Conservation (phyloP, 2,888 invertebrate species). For the Aphidius colemani region DNA sequence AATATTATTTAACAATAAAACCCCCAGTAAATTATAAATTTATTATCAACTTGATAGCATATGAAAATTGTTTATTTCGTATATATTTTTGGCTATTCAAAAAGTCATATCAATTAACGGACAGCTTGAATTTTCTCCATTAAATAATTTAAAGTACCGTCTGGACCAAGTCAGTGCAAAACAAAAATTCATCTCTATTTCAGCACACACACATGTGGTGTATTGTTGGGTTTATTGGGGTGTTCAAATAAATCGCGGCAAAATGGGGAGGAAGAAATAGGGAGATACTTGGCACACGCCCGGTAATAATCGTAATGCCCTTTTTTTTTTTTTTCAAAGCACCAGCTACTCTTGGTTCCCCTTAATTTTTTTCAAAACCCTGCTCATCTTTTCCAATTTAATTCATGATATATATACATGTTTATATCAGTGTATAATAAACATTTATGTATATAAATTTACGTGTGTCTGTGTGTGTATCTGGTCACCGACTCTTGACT, state of each 20-base stretch:
- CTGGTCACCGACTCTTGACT: slow-evolving; percentile 29
- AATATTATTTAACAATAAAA: neutral
- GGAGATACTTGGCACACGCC: slow-evolving; percentile 33
- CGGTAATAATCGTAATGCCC: slow-evolving; percentile 60
- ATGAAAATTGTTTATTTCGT: neutral
- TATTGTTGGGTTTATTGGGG: neutral
- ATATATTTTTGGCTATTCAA: neutral
- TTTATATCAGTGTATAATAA: no score
- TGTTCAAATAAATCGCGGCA: neutral
- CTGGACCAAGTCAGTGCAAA: slow-evolving; percentile 52
- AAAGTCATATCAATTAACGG: slow-evolving; percentile 41
- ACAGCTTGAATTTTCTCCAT: slow-evolving; percentile 33
- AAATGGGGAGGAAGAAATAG: slow-evolving; percentile 16
- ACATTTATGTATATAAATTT: neutral
- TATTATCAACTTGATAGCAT: neutral
- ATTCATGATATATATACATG: neutral
- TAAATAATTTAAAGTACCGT: slow-evolving; percentile 56
- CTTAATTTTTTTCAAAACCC: slow-evolving; percentile 20
- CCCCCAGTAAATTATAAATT: neutral
- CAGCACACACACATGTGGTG: slow-evolving; percentile 46
- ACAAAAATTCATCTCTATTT: slow-evolving; percentile 48
- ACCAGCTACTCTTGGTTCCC: slow-evolving; percentile 23
- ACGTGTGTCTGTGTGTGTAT: slow-evolving; percentile 16
- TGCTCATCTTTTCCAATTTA: slow-evolving; percentile 20
- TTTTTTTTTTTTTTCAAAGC: slow-evolving; percentile 42